Base-by-base conservation (phyloP, 2,888 invertebrate genomes). In the Oligia fasciuncula region DNA sequence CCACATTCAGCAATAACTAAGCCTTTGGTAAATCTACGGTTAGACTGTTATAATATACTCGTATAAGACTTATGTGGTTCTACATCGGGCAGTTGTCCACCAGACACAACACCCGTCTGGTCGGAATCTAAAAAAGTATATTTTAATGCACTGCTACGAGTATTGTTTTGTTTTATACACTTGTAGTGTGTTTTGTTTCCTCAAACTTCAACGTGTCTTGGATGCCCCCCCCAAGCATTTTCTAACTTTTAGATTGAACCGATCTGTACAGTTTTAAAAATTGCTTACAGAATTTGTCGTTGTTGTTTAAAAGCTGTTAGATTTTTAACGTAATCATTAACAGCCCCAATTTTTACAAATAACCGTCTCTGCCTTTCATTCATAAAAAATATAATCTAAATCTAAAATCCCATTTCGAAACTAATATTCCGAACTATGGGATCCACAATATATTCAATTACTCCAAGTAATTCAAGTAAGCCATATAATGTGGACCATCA, bases 401-500 rank as follows among this genome's bases (percentile, higher is more conserved):
- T 51, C 57, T 51, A 2, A 67, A 74, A 63, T 40, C n/a, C 14
- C 46, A 73, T 71, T 67, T 57, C n/a, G 49, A 73, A 76, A 81
- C 77, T 62, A 63, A 77, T 73, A 73, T 72, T 77, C 43, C 23
- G 14, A 66, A 72, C 81, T 84, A 77, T 35, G 67, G 54, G 54
- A 74, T 86, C 73, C 68, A 83, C 76, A 77, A 70, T 75, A 85
- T 69, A 82, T 89, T 86, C 79, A 86, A 87, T 88, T 86, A 88
- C 88, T 90, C 85, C 87, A 90, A 91, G 91, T 93, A 92, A 92
- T 93, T 92, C 93, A 92, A 92, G 91, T 93, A 91, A 92, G 90
- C 89, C 88, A 91, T 93, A 92, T 92, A 93, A 94, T 92, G 91
- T 91, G 84, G 92, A 93, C 93, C 94, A 95, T 95, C 95, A 95